Evolutionary conservation across 2,113 vertebrate genomes (phyloP), one percentile per base, ranked within the genome.

Genomic region (Periophthalmodon schlosseri): DNA sequence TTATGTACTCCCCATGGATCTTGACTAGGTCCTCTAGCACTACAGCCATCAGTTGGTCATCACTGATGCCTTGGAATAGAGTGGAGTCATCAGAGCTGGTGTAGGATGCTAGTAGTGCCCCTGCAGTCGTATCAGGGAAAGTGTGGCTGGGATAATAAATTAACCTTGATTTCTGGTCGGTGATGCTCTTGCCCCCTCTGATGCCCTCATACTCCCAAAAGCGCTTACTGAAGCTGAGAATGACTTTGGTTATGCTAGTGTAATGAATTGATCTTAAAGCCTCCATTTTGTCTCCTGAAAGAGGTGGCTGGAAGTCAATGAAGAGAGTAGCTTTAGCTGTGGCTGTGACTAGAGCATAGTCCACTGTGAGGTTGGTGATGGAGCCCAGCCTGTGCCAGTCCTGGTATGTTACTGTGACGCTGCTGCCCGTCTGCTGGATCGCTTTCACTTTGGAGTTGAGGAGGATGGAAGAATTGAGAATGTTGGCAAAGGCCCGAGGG

Each of bases 61-160:
- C 91, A 0, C 67, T 72, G 60, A 95, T 65, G 2, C 94, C 84
- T 23, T 93, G 80, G 72, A 96, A 94, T 60, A 96, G 94, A 0
- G 83, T 69, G 0, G 95, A 82, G 0, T 96, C 95, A 0, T 93
- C 88, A 0, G 88, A 95, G 85, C 88, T 84, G 0, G 95, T 96
- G 86, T 96, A 96, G 65, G 95, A 97, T 0, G 95, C 96, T 77
- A 96, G 70, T 2, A 96, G 67, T 4, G 91, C 82, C 0, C 95
- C 93, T 0, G 91, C 68, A 0, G 77, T 67, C 0, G 86, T 88
- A 0, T 82, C 84, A 0, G 91, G 77, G 76, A 95, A 92, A 67
- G 75, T 87, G 86, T 96, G 95, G 80, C 92, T 97, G 58, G 95
- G 96, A 85, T 96, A 97, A 88, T 95, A 91, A 81, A 96, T 92